phyloP scores from a whole-genome alignment of 2,113 vertebrate genomes.

The Scopus umbretta region DNA sequence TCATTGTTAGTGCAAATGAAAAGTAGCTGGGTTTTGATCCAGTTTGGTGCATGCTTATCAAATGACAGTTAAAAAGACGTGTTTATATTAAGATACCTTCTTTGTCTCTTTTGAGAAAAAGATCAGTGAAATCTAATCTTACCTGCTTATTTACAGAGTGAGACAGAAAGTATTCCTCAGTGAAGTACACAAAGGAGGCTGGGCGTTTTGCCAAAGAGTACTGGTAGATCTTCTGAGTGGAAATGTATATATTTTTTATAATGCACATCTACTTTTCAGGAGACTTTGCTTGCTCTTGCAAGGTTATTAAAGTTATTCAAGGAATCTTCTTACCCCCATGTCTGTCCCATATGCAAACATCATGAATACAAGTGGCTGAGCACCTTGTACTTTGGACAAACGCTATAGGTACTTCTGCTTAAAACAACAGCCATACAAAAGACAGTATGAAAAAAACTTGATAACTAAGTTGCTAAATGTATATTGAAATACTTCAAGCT shows the following conservation, averaged over 20 bases:
- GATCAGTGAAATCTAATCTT: constrained; percentile 20
- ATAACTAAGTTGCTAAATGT: background rate
- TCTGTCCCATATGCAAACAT: background rate
- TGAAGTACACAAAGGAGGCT: background rate
- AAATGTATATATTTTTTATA: background rate
- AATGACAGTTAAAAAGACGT: background rate
- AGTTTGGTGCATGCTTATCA: background rate
- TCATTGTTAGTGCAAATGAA: background rate
- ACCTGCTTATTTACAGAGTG: background rate
- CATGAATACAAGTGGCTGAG: background rate
- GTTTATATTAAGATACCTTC: background rate
- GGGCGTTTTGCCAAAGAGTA: background rate
- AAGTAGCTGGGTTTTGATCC: background rate
- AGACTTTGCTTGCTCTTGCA: background rate
- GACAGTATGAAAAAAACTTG: background rate
- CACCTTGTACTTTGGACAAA: background rate
- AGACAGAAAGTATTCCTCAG: constrained; percentile 6
- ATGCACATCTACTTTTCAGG: background rate
- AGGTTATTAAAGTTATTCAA: background rate
- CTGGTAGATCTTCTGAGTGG: background rate
- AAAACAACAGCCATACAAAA: background rate
- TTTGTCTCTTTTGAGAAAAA: constrained; percentile 2
- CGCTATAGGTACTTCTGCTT: background rate
- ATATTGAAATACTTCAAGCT: background rate
- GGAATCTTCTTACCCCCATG: background rate